phyloP scores from a whole-genome alignment of 2,888 invertebrate genomes.

The Leucoptera coffeella region DNA sequence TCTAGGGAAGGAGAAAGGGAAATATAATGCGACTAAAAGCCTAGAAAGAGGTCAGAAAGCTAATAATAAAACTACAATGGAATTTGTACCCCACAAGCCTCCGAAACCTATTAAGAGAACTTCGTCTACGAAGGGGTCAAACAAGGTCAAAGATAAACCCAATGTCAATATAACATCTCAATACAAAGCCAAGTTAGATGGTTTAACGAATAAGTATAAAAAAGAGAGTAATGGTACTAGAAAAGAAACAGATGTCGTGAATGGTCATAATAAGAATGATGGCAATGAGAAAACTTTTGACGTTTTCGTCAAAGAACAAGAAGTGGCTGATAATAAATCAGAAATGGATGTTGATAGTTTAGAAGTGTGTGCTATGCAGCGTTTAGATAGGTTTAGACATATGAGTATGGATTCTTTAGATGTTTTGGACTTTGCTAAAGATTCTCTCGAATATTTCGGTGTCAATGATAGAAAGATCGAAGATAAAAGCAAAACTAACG shows the following conservation, averaged over 20 bases:
- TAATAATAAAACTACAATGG: slow-evolving; percentile 41
- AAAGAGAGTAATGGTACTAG: slow-evolving; percentile 35
- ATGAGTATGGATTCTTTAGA: slow-evolving; percentile 48
- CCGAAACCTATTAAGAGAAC: slow-evolving; percentile 66
- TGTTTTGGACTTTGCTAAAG: slow-evolving; percentile 39
- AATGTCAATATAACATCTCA: slow-evolving; percentile 37
- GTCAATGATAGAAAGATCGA: slow-evolving; percentile 33
- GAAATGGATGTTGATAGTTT: slow-evolving; percentile 57
- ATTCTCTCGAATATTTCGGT: slow-evolving; percentile 42
- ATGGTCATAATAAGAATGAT: slow-evolving; percentile 29
- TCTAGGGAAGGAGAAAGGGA: slow-evolving; percentile 33
- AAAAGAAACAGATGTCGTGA: too few species aligned
- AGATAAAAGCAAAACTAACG: slow-evolving; percentile 25
- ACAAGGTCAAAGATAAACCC: slow-evolving; percentile 41
- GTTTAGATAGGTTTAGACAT: slow-evolving; percentile 31
- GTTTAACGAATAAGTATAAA: slow-evolving; percentile 38
- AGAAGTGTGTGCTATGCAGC: slow-evolving; percentile 46
- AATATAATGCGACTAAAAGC: slow-evolving; percentile 38
- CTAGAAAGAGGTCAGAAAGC: slow-evolving; percentile 37
- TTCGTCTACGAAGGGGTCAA: slow-evolving; percentile 56
- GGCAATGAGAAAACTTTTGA: slow-evolving; percentile 50
- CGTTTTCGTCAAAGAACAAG: slow-evolving; percentile 56
- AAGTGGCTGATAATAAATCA: slow-evolving; percentile 53
- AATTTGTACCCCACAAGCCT: slow-evolving; percentile 65
- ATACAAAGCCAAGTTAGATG: slow-evolving; percentile 45